Conservation (phyloP, 2,888 invertebrate species). For the Cryptocephalus moraei region DNA sequence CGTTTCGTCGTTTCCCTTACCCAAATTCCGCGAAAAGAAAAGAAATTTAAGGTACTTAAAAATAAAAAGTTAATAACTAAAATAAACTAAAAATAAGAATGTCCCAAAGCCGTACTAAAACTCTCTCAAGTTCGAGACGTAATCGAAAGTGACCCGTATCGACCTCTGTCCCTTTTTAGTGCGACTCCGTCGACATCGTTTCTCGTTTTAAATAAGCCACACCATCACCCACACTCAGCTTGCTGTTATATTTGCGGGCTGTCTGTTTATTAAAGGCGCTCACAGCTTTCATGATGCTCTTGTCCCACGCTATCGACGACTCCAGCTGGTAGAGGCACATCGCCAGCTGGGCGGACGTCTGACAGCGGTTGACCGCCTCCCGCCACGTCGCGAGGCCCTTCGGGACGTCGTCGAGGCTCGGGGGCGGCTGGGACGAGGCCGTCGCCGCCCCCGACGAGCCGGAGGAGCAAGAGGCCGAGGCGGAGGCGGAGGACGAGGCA, state of each 20-base stretch:
- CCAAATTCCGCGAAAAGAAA: too few relatives aligned
- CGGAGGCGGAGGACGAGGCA: conserved; percentile 40
- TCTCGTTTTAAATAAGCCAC: conserved; percentile 26
- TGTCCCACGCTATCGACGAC: conserved; percentile 94
- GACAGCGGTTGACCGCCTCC: conserved; percentile 73
- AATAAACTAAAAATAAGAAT: neutral
- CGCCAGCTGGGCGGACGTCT: conserved; percentile 82
- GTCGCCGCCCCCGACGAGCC: neutral
- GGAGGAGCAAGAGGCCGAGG: conserved; percentile 33
- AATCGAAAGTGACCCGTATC: too few relatives aligned
- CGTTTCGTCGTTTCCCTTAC: too few relatives aligned
- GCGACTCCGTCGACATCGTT: too few relatives aligned
- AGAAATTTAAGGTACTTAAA: too few relatives aligned
- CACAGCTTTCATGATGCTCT: conserved; percentile 99
- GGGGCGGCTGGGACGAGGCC: conserved; percentile 4
- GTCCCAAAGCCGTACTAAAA: too few relatives aligned
- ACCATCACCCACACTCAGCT: conserved; percentile 40
- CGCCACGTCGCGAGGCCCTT: conserved; percentile 82
- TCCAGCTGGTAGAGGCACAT: conserved; percentile 85
- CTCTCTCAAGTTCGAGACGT: neutral
- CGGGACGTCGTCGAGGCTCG: conserved; percentile 47
- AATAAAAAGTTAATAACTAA: neutral
- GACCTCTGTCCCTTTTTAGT: too few relatives aligned
- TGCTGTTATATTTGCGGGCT: conserved; percentile 42
- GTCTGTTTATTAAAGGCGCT: conserved; percentile 47